These are phyloP conservation scores for Phyllotis vaccarum DNA, from an alignment of 2,797 vertebrate genomes.

Conservation along the genomic window DNA sequence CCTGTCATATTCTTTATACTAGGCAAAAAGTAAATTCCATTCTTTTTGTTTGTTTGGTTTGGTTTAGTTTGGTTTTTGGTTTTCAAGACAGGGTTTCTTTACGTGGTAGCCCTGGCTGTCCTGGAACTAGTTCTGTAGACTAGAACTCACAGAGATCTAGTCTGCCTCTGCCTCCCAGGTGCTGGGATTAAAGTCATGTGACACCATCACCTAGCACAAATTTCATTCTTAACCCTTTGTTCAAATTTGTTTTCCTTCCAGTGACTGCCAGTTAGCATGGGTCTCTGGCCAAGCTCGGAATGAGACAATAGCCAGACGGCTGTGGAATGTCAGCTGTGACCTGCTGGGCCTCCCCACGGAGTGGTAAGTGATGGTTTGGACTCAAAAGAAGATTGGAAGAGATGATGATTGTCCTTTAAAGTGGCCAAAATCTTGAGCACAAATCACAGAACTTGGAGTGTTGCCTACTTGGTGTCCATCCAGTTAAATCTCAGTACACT, in stretches of 20 bases:
- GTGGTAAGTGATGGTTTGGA: slow-evolving; percentile 84
- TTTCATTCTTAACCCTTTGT: background rate
- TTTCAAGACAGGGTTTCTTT: background rate
- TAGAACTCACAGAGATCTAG: background rate
- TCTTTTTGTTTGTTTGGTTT: background rate
- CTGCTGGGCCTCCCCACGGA: slow-evolving; percentile 94
- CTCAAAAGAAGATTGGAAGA: slow-evolving; percentile 8
- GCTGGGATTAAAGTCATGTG: background rate
- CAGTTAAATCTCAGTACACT: background rate
- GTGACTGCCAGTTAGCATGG: slow-evolving; percentile 93
- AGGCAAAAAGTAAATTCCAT: slow-evolving; percentile 1
- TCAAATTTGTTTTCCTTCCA: slow-evolving; percentile 82
- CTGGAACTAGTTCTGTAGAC: background rate
- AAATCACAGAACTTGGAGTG: slow-evolving; percentile 16
- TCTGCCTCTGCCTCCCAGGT: background rate
- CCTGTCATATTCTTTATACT: slow-evolving; percentile 10
- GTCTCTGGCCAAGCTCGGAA: slow-evolving; percentile 93
- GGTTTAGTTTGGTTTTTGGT: no score
- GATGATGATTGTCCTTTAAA: slow-evolving; percentile 14
- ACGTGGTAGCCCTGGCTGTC: background rate
- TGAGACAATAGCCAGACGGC: slow-evolving; percentile 91
- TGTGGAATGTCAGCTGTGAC: slow-evolving; percentile 95
- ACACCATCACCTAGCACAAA: background rate
- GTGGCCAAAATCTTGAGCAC: slow-evolving; percentile 25
- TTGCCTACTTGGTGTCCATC: background rate